Base-by-base conservation (phyloP, 2,113 vertebrate species). In the Osmerus eperlanus region DNA sequence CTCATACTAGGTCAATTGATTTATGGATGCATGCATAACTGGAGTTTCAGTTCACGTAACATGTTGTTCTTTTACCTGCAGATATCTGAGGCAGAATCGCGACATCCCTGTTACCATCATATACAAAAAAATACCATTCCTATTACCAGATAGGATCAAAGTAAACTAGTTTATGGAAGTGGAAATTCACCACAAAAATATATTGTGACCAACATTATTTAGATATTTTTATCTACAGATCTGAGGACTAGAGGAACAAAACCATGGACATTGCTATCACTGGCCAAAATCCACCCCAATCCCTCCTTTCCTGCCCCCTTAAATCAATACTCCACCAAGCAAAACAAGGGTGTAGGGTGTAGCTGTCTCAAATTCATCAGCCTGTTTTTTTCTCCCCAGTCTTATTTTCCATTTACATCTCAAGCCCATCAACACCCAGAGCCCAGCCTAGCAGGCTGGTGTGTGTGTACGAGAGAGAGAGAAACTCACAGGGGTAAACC, bases 331-430 rank as follows among this genome's bases (percentile, higher is more conserved):
- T 58, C 82, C 81, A 78, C 77, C 74, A 28, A 79, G 86, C 81
- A 84, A 81, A 83, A 86, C 81, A 86, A 59, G 60, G 47, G 83
- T 85, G 83, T 82, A 84, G 82, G 80, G 72, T 84, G 79, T 36
- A 87, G 86, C 74, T 83, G 5, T 86, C 89, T 90, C 86, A 80
- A 64, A 78, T 91, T 88, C 78, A 78, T 81, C 67, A 65, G 62
- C 75, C 71, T 28, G 25, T 78, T 73, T 32, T 3, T 19, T 82
- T 66, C 65, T 70, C 72, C 63, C 7, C 67, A 65, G 58, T 80
- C 76, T 82, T 80, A 82, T 85, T 82, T 87, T 85, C 75, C 77
- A 77, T 82, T 85, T 72, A 72, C 75, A 78, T 89, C 80, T 77
- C 73, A 68, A 76, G 67, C 65, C 75, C 72, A 77, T 80, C 73